These are phyloP conservation scores for Thunnus albacares DNA, from an alignment of 2,797 vertebrate genomes.

Conservation along the genomic window DNA sequence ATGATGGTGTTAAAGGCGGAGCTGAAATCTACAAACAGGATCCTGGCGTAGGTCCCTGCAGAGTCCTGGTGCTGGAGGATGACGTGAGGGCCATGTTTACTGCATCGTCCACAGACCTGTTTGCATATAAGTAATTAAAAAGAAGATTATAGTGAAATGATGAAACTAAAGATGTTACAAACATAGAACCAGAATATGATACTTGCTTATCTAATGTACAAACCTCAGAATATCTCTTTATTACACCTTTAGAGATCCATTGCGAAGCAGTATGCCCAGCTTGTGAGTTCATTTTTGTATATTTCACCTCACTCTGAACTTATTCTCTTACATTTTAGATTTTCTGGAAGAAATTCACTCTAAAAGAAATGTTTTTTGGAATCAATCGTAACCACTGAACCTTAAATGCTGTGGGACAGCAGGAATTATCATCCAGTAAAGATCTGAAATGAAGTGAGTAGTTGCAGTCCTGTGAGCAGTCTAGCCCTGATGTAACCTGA, in stretches of 20 bases:
- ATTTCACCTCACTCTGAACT: neutral
- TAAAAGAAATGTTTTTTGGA: neutral
- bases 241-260: neutral
- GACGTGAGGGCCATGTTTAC: too few relatives aligned
- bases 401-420: constrained; percentile 12
- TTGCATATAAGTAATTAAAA: neutral
- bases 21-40: too few relatives aligned
- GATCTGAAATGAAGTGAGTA: constrained; percentile 56
- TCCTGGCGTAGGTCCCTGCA: too few relatives aligned
- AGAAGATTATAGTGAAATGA: neutral
- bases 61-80: too few relatives aligned
- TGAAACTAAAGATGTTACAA: neutral
- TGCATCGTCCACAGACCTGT: too few relatives aligned
- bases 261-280: neutral
- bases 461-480: constrained; percentile 51
- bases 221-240: too few relatives aligned
- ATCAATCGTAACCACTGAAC: neutral
- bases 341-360: neutral
- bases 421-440: constrained; percentile 24
- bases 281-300: too few relatives aligned
- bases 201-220: too few relatives aligned
- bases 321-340: neutral
- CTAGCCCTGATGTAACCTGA: constrained; percentile 71
- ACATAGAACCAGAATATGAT: neutral
- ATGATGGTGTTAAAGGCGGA: too few relatives aligned